Evolutionary conservation across 1,140 invertebrate genomes (phyloP), one percentile per base, ranked within the genome.

Genomic region (Leptinotarsa texana): DNA sequence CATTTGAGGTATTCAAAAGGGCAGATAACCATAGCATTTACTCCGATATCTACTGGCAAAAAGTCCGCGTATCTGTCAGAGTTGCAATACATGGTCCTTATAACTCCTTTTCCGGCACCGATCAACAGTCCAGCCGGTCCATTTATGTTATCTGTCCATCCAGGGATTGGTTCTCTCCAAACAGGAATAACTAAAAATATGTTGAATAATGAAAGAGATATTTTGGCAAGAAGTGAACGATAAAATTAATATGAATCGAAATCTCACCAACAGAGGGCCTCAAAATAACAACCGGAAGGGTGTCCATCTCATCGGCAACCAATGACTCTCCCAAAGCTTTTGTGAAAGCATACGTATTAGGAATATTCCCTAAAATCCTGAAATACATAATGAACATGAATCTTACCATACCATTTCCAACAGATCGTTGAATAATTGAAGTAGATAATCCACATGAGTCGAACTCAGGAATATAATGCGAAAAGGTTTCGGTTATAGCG

Each of bases 61-160:
- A 95, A 93, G 86, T 97, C 96, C 0, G 95, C 94, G 77, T 93
- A 93, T 57, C 91, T 89, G 71, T 90, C 89, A 65, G 89, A 87
- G 80, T 94, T 90, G 80, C 94, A 95, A 78, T 92, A 92, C 93
- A 96, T 95, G 1, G 93, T 92, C 63, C 95, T 86, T 68, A 96
- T 90, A 0, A 96, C 91, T 8, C 95, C 95, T 87, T 96, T 96
- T 47, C 95, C 94, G 62, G 92, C 92, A 3, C 91, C 92, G 42
- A 93, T 93, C 4, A 94, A 83, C 1, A 93, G 84, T 15, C 92
- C 95, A 42, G 92, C 94, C 0, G 95, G 94, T 24, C 95, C 95
- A 83, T 97, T 97, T 73, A 96, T 92, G 83, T 97, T 98, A 81
- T 98, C 96, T 3, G 95, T 96, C 97, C 97, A 99, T 33, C 96